Conservation (phyloP, 2,888 invertebrate genomes). For the Periphyllus acericola region DNA sequence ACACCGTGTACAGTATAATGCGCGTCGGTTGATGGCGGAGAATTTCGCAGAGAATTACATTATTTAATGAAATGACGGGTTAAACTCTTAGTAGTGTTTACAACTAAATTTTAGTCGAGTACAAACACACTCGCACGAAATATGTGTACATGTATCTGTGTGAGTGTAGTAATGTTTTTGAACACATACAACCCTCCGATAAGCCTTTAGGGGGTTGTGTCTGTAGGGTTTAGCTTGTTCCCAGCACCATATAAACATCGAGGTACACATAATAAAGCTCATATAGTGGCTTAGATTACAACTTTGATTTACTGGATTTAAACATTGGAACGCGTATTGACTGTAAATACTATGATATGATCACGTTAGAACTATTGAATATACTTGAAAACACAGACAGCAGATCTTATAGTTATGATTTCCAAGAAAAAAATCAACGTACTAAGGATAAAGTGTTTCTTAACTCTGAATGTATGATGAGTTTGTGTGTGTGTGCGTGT, state of each 20-base stretch:
- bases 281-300: not conserved
- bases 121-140: not conserved
- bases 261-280: slow-evolving; percentile 22
- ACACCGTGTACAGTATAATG: too few species aligned
- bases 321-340: slow-evolving; percentile 7
- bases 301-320: slow-evolving; percentile 29
- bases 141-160: not conserved
- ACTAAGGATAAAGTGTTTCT: too few species aligned
- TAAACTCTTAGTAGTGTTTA: slow-evolving; percentile 42
- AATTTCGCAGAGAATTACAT: not conserved
- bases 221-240: slow-evolving; percentile 29
- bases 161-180: slow-evolving; percentile 25
- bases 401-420: too few species aligned
- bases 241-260: not conserved
- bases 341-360: not conserved
- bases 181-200: slow-evolving; percentile 4
- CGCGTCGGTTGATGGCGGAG: not conserved
- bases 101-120: slow-evolving; percentile 31
- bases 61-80: slow-evolving; percentile 25
- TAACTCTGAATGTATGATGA: too few species aligned
- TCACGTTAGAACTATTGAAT: not conserved
- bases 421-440: too few species aligned
- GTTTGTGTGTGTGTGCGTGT: too few species aligned
- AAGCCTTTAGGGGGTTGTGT: slow-evolving; percentile 32
- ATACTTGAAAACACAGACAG: not conserved